phyloP scores from a whole-genome alignment of 1,140 invertebrate genomes.

The Thaumatotibia leucotreta region DNA sequence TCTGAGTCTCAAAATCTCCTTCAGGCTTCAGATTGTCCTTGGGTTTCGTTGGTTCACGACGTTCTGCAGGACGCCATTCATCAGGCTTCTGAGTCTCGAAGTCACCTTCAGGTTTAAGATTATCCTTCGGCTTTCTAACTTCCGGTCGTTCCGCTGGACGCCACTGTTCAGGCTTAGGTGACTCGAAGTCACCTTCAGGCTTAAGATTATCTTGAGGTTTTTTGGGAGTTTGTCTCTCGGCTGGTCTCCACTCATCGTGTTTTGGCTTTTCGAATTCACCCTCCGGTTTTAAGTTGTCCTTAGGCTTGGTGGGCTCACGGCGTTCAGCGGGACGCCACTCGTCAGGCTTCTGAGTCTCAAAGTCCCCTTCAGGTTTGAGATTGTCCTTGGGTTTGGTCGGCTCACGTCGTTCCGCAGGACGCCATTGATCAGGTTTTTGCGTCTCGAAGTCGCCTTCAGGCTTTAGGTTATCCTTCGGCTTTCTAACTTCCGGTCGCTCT shows the following conservation, averaged over 20 bases:
- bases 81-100: slow-evolving; percentile 71
- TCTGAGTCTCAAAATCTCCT: slow-evolving; percentile 78
- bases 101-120: slow-evolving; percentile 78
- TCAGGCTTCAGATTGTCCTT: slow-evolving; percentile 79
- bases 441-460: slow-evolving; percentile 81
- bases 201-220: slow-evolving; percentile 79
- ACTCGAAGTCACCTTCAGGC: slow-evolving; percentile 77
- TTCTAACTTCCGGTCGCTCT: slow-evolving; percentile 49
- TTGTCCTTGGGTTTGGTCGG: slow-evolving; percentile 70
- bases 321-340: slow-evolving; percentile 62
- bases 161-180: slow-evolving; percentile 51
- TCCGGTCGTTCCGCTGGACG: slow-evolving; percentile 66
- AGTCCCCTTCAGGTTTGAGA: slow-evolving; percentile 75
- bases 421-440: slow-evolving; percentile 64
- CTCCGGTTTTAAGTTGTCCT: slow-evolving; percentile 80
- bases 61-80: slow-evolving; percentile 55
- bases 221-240: slow-evolving; percentile 75
- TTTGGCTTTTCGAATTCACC: slow-evolving; percentile 79
- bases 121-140: slow-evolving; percentile 74
- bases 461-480: slow-evolving; percentile 74
- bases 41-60: slow-evolving; percentile 55
- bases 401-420: slow-evolving; percentile 50
- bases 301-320: slow-evolving; percentile 52
- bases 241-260: slow-evolving; percentile 68
- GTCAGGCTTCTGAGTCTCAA: slow-evolving; percentile 57